phyloP scores from a whole-genome alignment of 2,888 invertebrate genomes.

The Torymus texanus region DNA sequence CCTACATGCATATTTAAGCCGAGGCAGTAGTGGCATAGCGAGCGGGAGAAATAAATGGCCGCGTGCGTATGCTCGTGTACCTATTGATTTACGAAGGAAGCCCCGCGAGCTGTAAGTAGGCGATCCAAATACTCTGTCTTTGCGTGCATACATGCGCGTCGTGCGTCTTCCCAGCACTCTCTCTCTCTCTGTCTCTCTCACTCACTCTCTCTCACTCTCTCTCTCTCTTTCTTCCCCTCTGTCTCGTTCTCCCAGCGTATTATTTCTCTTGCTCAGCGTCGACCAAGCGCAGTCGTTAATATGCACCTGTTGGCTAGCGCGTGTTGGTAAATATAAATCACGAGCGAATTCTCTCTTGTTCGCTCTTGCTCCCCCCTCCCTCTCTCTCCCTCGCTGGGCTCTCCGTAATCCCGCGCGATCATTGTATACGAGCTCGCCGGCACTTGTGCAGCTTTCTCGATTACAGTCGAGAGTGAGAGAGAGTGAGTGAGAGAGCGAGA shows the following conservation, averaged over 20 bases:
- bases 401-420: too few relatives aligned
- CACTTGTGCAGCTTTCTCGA: background rate
- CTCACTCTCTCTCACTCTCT: too few relatives aligned
- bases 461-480: too few relatives aligned
- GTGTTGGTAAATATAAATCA: conserved; percentile 36
- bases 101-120: conserved; percentile 5
- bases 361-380: too few relatives aligned
- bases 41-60: conserved; percentile 17
- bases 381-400: too few relatives aligned
- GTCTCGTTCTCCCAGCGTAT: too few relatives aligned
- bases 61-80: conserved; percentile 8
- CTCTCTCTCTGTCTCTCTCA: background rate
- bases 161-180: background rate
- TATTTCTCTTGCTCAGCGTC: background rate
- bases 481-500: background rate
- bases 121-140: background rate
- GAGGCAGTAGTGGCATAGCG: background rate
- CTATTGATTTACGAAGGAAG: conserved; percentile 32
- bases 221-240: too few relatives aligned
- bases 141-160: background rate
- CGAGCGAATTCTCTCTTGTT: too few relatives aligned
- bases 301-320: conserved; percentile 40
- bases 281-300: conserved; percentile 13
- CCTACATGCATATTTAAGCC: conserved; percentile 6
- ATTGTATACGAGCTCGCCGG: too few relatives aligned